Percentiles rank a stretch among this genome's conserved stretches.
phyloP scores from a whole-genome alignment of 1,140 invertebrate species.

The Procambarus virginalis region DNA sequence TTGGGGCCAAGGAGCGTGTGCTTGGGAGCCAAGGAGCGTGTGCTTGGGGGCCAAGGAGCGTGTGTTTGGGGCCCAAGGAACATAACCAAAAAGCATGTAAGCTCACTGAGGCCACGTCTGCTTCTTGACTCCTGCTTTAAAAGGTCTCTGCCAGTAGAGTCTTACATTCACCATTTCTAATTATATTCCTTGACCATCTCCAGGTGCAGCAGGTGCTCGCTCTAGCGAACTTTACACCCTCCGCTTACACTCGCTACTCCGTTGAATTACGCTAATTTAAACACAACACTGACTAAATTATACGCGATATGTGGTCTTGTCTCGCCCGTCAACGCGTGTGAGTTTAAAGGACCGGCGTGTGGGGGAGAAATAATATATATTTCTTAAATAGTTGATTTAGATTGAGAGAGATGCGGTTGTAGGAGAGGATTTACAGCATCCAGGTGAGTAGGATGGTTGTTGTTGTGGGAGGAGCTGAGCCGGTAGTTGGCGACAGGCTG shows the following conservation, averaged over 20 bases:
- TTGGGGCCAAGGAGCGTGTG: no score
- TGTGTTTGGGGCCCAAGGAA: no score
- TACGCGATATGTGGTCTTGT: background rate
- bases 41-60: no score
- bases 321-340: background rate
- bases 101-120: no score
- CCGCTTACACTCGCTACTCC: background rate
- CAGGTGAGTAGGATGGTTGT: background rate
- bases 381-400: background rate
- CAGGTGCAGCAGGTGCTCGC: background rate
- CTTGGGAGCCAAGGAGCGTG: no score
- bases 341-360: background rate
- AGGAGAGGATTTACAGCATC: background rate
- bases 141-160: background rate
- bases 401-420: background rate
- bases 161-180: conserved; percentile 8
- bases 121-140: background rate
- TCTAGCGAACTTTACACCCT: background rate
- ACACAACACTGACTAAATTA: background rate
- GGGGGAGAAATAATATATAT: background rate
- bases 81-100: no score
- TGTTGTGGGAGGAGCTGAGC: background rate
- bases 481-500: background rate
- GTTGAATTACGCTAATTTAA: conserved; percentile 3
- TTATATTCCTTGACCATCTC: background rate